Percentiles rank a stretch among this genome's conserved stretches.
Conservation (phyloP, 2,797 vertebrate species). For the Ctenopoma multispine region DNA sequence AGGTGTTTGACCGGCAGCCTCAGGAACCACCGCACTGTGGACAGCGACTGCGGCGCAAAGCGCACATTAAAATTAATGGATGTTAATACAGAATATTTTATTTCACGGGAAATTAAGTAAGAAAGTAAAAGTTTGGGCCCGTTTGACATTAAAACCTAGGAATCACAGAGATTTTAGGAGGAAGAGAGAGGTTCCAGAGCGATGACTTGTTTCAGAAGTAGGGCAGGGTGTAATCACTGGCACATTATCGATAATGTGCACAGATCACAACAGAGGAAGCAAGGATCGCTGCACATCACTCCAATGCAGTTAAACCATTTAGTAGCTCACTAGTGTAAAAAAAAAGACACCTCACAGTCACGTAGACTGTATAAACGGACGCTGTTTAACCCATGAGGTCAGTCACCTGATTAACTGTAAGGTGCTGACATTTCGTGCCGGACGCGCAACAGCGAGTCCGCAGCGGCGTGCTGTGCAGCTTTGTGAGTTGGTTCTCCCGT, state of each 20-base stretch:
- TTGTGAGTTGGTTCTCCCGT: slow-evolving; percentile 59
- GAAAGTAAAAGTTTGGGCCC: not conserved
- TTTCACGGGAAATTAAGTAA: not conserved
- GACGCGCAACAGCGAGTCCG: slow-evolving; percentile 36
- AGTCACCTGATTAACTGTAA: slow-evolving; percentile 38
- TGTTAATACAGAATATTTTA: not conserved
- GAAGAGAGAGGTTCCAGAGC: not conserved
- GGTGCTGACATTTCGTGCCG: slow-evolving; percentile 39
- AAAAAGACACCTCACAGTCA: too few species aligned
- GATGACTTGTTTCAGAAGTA: slow-evolving; percentile 52
- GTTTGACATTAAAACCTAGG: not conserved
- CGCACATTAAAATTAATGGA: slow-evolving; percentile 1
- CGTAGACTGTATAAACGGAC: slow-evolving; percentile 21
- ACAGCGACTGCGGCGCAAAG: slow-evolving; percentile 53
- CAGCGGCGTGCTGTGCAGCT: slow-evolving; percentile 44
- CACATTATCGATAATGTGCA: slow-evolving; percentile 26
- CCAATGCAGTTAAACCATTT: slow-evolving; percentile 5
- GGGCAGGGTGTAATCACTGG: slow-evolving; percentile 45
- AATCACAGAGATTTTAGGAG: not conserved
- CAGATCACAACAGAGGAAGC: slow-evolving; percentile 8
- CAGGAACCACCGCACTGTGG: slow-evolving; percentile 45
- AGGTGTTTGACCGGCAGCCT: slow-evolving; percentile 19
- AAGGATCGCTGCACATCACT: slow-evolving; percentile 1
- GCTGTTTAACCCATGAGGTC: slow-evolving; percentile 26
- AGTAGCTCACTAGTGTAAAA: too few species aligned